Percentiles rank a stretch among this genome's conserved stretches.
Evolutionary conservation across 2,113 vertebrate species (phyloP).

Genomic region (Columba livia): DNA sequence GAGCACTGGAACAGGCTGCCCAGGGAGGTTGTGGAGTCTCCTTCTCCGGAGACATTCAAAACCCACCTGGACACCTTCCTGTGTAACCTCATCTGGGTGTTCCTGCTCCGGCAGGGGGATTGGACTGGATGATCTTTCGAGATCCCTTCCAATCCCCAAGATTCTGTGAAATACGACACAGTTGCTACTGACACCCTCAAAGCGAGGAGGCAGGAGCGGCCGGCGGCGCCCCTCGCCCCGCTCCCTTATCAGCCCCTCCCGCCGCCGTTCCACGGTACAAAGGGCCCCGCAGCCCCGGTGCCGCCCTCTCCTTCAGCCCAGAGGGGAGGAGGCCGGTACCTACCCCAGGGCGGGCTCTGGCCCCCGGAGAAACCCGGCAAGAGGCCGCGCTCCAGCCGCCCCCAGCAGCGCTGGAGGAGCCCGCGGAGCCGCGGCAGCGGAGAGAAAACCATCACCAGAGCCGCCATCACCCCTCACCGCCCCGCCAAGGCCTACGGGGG

Average conservation of each 20-base stretch:
- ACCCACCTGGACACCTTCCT: too few relatives aligned
- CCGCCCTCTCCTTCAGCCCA: background rate
- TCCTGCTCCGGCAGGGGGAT: too few relatives aligned
- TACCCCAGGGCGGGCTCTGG: background rate
- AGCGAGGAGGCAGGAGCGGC: background rate
- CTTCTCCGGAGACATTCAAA: too few relatives aligned
- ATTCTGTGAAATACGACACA: background rate
- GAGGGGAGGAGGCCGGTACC: background rate
- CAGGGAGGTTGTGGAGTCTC: too few relatives aligned
- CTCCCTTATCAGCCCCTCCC: background rate
- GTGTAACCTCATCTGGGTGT: too few relatives aligned
- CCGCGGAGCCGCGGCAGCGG: background rate
- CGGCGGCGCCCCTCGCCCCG: rapidly evolving
- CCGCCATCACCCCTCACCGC: background rate
- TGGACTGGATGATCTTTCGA: too few relatives aligned
- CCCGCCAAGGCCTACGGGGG: rapidly evolving
- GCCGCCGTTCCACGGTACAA: background rate
- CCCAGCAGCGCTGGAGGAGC: slow-evolving; percentile 38
- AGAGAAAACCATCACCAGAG: rapidly evolving
- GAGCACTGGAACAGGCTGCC: too few relatives aligned
- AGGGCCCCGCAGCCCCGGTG: rapidly evolving
- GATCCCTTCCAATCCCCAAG: too few relatives aligned
- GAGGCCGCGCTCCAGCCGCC: background rate
- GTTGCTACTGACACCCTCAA: rapidly evolving
- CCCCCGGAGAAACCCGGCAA: background rate